phyloP scores from a whole-genome alignment of 2,797 vertebrate species.

The Lophius americanus region DNA sequence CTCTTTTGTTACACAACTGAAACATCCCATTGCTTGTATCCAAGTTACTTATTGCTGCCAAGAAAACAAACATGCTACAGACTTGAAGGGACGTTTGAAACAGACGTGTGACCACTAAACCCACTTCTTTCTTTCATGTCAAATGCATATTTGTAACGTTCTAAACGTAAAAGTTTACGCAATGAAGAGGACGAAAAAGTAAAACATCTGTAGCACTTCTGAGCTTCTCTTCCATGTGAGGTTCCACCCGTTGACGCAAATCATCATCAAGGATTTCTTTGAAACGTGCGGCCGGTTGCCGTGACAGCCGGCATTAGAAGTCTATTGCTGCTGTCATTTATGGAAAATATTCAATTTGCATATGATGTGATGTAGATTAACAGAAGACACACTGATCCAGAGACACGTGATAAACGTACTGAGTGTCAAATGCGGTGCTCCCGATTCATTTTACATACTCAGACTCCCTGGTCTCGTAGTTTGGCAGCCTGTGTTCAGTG shows the following conservation, averaged over 20 bases:
- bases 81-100: neutral
- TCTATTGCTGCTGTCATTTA: neutral
- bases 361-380: neutral
- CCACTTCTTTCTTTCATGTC: neutral
- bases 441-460: constrained; percentile 2
- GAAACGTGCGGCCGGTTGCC: constrained; percentile 6
- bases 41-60: constrained; percentile 60
- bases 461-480: neutral
- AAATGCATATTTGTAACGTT: constrained; percentile 3
- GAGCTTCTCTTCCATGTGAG: constrained; percentile 3
- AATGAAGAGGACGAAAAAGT: constrained; percentile 3
- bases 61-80: constrained; percentile 25
- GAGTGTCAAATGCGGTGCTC: neutral
- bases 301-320: neutral
- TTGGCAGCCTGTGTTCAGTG: constrained; percentile 31
- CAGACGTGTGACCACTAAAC: too few relatives aligned
- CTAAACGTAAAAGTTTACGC: neutral
- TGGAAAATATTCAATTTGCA: neutral
- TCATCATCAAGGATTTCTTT: neutral
- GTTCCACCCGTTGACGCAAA: constrained; percentile 15
- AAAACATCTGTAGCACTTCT: constrained; percentile 12
- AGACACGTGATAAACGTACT: constrained; percentile 4
- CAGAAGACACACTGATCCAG: constrained; percentile 2
- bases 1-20: neutral
- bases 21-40: constrained; percentile 15